Percentiles rank a stretch among this genome's conserved stretches.
Evolutionary conservation across 2,113 vertebrate species (phyloP).

Genomic region (Hemiprocne comata): DNA sequence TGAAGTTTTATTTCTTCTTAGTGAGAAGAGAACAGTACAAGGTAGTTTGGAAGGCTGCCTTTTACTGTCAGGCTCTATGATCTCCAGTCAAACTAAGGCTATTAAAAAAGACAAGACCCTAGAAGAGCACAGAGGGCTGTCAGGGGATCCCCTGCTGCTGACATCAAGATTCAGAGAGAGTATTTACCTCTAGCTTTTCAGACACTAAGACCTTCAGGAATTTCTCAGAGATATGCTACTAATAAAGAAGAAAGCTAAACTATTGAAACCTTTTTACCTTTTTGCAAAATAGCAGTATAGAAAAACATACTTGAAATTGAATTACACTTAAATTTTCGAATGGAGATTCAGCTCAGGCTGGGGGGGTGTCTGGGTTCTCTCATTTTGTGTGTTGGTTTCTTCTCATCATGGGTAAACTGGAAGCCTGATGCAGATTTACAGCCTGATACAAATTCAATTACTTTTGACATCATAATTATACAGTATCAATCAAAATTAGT

Average conservation of each 20-base stretch:
- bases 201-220: background rate
- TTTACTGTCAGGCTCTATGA: background rate
- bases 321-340: background rate
- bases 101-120: background rate
- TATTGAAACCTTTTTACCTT: background rate
- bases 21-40: background rate
- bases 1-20: background rate
- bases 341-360: background rate
- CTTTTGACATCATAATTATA: constrained; percentile 16
- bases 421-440: background rate
- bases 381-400: background rate
- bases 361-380: background rate
- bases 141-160: background rate
- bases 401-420: background rate
- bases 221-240: background rate
- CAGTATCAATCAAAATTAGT: constrained; percentile 11
- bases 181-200: background rate
- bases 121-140: background rate
- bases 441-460: background rate
- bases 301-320: background rate
- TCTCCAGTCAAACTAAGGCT: background rate
- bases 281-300: background rate
- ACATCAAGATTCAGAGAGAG: background rate
- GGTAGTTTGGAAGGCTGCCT: background rate
- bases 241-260: background rate